Percentiles rank a stretch among this genome's conserved stretches.
These are phyloP conservation scores for Pipistrellus pygmaeus DNA, from an alignment of 2,797 vertebrate genomes.

Conservation along the genomic window DNA sequence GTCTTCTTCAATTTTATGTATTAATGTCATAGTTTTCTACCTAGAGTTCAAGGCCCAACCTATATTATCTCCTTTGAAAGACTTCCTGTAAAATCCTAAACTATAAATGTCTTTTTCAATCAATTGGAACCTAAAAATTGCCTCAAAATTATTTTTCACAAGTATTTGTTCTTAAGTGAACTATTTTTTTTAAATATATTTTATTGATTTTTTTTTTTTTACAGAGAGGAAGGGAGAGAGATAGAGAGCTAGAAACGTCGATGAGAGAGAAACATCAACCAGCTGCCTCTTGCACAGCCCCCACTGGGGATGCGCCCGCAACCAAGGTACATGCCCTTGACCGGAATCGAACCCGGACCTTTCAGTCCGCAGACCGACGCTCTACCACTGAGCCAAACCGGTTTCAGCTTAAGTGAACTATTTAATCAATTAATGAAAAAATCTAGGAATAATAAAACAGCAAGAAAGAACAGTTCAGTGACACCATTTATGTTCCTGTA, in stretches of 20 bases:
- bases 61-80: constrained; percentile 45
- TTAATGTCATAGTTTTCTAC: not conserved
- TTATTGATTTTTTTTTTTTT: no score
- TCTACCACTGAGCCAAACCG: no score
- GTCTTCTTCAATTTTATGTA: not conserved
- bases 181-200: no score
- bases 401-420: not conserved
- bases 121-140: not conserved
- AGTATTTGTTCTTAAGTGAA: constrained; percentile 1
- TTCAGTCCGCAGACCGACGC: no score
- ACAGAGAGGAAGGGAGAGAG: no score
- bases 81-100: constrained; percentile 15
- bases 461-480: constrained; percentile 36
- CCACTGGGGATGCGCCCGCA: no score
- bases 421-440: not conserved
- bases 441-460: constrained; percentile 20
- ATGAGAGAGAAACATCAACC: no score
- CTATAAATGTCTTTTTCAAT: constrained; percentile 28
- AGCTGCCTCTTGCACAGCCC: no score
- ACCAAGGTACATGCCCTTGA: no score
- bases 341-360: no score
- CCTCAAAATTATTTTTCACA: constrained; percentile 21
- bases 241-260: no score
- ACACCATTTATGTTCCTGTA: not conserved
- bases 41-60: not conserved